These are phyloP conservation scores for Muschampia plurimacula DNA, from an alignment of 2,888 invertebrate genomes.

Conservation along the genomic window DNA sequence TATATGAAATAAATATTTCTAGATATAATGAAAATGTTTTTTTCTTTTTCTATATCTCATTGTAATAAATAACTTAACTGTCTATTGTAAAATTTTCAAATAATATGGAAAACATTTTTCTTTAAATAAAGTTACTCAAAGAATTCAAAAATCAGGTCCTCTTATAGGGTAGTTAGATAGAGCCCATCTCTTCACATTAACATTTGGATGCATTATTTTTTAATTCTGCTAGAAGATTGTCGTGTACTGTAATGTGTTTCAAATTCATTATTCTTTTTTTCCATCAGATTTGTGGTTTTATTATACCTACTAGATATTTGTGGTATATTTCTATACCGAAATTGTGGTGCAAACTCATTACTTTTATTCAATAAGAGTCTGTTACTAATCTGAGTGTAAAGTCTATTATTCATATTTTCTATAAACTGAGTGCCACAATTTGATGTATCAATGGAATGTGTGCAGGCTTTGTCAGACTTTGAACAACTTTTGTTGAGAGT, in stretches of 20 bases:
- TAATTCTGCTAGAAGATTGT: not conserved
- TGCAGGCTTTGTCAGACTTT: conserved; percentile 61
- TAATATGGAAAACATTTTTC: not conserved
- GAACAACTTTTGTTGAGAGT: conserved; percentile 47
- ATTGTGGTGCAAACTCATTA: conserved; percentile 23
- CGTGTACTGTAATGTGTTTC: not conserved
- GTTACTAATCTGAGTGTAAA: conserved; percentile 30
- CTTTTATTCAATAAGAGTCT: conserved; percentile 24
- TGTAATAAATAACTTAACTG: too few relatives aligned
- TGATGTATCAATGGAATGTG: conserved; percentile 41
- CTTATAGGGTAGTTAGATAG: conserved; percentile 57
- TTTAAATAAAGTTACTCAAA: not conserved
- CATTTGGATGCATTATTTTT: conserved; percentile 24
- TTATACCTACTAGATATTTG: conserved; percentile 6
- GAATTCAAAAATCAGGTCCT: conserved; percentile 71
- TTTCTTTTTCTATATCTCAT: not conserved
- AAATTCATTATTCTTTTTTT: not conserved
- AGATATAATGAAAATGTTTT: conserved; percentile 46
- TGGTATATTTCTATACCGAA: conserved; percentile 8
- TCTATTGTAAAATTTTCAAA: too few relatives aligned
- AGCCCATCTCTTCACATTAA: conserved; percentile 65
- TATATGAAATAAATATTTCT: conserved; percentile 66
- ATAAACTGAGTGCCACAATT: conserved; percentile 46
- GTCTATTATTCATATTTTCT: conserved; percentile 37
- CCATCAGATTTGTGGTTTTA: conserved; percentile 20